Conservation (phyloP, 2,797 vertebrate genomes). For the Malacoraja senta region DNA sequence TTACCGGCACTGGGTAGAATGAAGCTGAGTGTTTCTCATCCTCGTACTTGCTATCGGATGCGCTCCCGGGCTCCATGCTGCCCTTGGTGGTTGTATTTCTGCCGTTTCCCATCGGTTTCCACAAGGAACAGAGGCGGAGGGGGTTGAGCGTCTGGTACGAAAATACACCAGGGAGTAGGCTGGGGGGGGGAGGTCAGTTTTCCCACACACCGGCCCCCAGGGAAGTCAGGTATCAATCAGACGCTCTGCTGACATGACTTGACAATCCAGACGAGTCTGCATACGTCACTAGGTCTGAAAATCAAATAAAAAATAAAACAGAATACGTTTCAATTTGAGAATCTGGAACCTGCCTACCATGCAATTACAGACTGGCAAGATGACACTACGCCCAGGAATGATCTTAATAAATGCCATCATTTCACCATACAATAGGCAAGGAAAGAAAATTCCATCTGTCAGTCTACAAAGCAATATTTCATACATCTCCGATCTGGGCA, state of each 20-base stretch:
- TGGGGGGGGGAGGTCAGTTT: not conserved
- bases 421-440: not conserved
- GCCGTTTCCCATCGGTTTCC: conserved; percentile 78
- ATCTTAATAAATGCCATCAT: not conserved
- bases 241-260: not conserved
- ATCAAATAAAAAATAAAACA: not conserved
- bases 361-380: not conserved
- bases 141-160: no score
- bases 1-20: conserved; percentile 85
- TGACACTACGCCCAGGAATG: no score
- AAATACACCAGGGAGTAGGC: no score
- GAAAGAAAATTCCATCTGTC: no score
- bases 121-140: no score
- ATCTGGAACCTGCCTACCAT: not conserved
- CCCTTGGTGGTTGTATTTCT: conserved; percentile 82
- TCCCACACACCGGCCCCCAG: not conserved
- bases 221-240: not conserved
- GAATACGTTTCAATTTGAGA: not conserved
- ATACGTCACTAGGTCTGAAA: not conserved
- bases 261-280: not conserved
- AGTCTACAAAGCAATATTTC: no score
- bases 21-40: conserved; percentile 80
- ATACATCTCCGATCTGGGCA: no score
- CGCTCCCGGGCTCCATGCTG: conserved; percentile 68
- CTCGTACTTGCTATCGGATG: conserved; percentile 76